These are phyloP conservation scores for Euthynnus affinis DNA, from an alignment of 2,797 vertebrate species.

Conservation along the genomic window DNA sequence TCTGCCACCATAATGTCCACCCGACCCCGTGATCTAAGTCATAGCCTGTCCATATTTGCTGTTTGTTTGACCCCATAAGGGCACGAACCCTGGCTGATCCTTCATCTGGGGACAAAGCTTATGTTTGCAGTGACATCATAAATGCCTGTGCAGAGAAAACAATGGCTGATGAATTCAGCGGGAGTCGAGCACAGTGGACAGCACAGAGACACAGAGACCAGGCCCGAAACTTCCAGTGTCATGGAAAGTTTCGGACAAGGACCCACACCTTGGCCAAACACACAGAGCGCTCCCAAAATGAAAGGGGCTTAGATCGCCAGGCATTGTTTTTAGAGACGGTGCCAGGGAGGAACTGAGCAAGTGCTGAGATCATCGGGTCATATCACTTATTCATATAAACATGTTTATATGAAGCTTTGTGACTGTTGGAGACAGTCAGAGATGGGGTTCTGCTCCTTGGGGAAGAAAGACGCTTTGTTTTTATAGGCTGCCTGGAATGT, in stretches of 20 bases:
- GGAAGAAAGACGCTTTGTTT: slow-evolving; percentile 83
- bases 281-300: slow-evolving; percentile 55
- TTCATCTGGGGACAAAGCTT: slow-evolving; percentile 86
- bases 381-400: slow-evolving; percentile 22
- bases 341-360: slow-evolving; percentile 14
- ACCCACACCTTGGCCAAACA: slow-evolving; percentile 79
- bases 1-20: slow-evolving; percentile 65
- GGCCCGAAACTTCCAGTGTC: slow-evolving; percentile 70
- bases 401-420: slow-evolving; percentile 73
- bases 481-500: slow-evolving; percentile 86
- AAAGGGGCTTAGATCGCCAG: slow-evolving; percentile 63
- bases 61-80: slow-evolving; percentile 82
- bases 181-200: slow-evolving; percentile 70
- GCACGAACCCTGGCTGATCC: slow-evolving; percentile 80
- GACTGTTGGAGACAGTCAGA: slow-evolving; percentile 62
- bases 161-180: slow-evolving; percentile 81
- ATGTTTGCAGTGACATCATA: slow-evolving; percentile 86
- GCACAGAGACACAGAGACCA: slow-evolving; percentile 46
- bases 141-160: slow-evolving; percentile 80
- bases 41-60: slow-evolving; percentile 79
- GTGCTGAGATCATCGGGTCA: slow-evolving; percentile 38
- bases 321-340: slow-evolving; percentile 40
- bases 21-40: slow-evolving; percentile 63
- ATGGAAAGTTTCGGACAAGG: slow-evolving; percentile 76
- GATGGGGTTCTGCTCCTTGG: slow-evolving; percentile 64